Conservation (phyloP, 2,797 vertebrate genomes). For the Tangara arthus region DNA sequence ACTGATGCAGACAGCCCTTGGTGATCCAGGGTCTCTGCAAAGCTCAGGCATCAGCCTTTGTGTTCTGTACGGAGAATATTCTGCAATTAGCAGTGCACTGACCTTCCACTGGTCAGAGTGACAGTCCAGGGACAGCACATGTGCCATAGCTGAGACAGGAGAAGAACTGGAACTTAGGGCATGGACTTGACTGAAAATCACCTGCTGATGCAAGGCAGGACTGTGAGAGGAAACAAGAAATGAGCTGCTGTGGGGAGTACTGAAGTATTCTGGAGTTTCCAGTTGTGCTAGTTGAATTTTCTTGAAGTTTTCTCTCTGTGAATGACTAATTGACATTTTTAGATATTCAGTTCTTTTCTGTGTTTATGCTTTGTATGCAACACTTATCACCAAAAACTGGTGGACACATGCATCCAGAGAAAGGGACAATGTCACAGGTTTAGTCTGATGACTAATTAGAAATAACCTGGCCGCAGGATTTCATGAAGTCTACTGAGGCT, state of each 20-base stretch:
- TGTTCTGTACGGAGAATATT: not conserved
- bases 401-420: not conserved
- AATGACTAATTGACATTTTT: not conserved
- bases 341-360: not conserved
- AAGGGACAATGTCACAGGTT: not conserved
- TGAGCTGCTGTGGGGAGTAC: not conserved
- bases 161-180: not conserved
- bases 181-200: not conserved
- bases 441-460: not conserved
- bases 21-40: not conserved
- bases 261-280: not conserved
- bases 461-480: not conserved
- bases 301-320: not conserved
- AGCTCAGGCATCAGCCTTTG: not conserved
- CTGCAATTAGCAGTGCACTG: not conserved
- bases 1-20: accelerated
- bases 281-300: not conserved
- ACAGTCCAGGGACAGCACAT: accelerated
- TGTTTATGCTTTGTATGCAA: not conserved
- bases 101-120: not conserved
- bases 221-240: not conserved
- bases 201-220: not conserved
- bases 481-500: not conserved
- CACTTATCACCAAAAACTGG: not conserved
- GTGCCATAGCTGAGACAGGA: not conserved